phyloP scores from a whole-genome alignment of 2,888 invertebrate genomes.

The Ectemnius continuus region DNA sequence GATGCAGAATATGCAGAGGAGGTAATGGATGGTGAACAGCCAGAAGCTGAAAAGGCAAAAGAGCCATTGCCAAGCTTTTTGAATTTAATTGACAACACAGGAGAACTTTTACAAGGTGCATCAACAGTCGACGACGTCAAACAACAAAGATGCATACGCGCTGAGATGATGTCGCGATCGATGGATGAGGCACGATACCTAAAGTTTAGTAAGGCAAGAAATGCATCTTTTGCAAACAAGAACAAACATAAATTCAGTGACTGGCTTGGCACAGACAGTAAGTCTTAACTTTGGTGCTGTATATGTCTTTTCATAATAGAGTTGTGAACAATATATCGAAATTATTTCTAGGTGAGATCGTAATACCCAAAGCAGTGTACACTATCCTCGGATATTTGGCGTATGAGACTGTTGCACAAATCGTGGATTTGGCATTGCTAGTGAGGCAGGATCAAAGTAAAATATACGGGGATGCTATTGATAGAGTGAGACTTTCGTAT shows the following conservation, averaged over 20 bases:
- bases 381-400: constrained; percentile 91
- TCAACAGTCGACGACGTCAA: constrained; percentile 83
- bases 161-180: constrained; percentile 80
- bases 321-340: constrained; percentile 4
- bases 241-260: constrained; percentile 77
- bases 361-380: constrained; percentile 83
- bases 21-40: constrained; percentile 77
- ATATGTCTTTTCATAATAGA: not conserved
- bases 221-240: constrained; percentile 84
- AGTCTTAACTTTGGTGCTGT: constrained; percentile 25
- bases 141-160: constrained; percentile 80
- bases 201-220: constrained; percentile 88
- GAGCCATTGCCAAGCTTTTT: constrained; percentile 66
- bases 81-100: constrained; percentile 74
- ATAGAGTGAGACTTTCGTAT: constrained; percentile 82
- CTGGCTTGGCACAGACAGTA: constrained; percentile 72
- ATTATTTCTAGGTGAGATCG: constrained; percentile 78
- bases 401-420: constrained; percentile 93
- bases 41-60: constrained; percentile 49
- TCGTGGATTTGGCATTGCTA: constrained; percentile 90
- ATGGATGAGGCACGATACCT: constrained; percentile 81
- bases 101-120: constrained; percentile 70
- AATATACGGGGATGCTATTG: constrained; percentile 84
- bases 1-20: constrained; percentile 77
- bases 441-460: constrained; percentile 88